phyloP scores from a whole-genome alignment of 2,888 invertebrate genomes.

The Salpingus planirostris region DNA sequence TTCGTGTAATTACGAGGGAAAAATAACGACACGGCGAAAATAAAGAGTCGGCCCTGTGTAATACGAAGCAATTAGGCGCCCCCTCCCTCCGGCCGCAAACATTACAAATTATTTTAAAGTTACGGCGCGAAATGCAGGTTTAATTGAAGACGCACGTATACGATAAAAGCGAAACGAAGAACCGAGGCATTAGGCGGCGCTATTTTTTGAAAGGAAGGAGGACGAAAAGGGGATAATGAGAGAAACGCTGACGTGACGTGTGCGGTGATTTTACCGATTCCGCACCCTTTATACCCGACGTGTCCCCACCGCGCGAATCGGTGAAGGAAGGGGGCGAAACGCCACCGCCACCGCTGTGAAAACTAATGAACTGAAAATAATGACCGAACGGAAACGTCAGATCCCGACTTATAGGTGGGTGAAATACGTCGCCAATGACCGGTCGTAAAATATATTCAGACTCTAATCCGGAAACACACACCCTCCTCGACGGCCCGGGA shows the following conservation, averaged over 20 bases:
- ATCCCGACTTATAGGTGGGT: too few relatives aligned
- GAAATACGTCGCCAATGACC: too few relatives aligned
- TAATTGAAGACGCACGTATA: constrained; percentile 17
- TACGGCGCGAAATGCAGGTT: constrained; percentile 13
- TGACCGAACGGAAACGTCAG: constrained; percentile 9
- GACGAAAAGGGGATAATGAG: constrained; percentile 20
- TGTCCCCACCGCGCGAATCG: too few relatives aligned
- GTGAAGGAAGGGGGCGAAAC: constrained; percentile 1
- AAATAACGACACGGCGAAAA: background rate
- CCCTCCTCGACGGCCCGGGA: too few relatives aligned
- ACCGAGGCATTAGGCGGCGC: constrained; percentile 20
- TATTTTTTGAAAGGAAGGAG: constrained; percentile 11
- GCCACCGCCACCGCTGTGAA: too few relatives aligned
- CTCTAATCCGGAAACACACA: too few relatives aligned
- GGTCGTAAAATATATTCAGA: too few relatives aligned
- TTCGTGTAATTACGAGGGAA: too few relatives aligned
- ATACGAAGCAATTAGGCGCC: background rate
- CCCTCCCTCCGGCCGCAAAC: constrained; percentile 4
- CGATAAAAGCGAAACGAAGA: constrained; percentile 21
- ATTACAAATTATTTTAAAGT: constrained; percentile 15
- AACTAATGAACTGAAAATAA: constrained; percentile 13
- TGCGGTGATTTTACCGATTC: constrained; percentile 10
- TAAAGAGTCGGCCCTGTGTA: background rate
- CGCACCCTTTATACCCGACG: too few relatives aligned
- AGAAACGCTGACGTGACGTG: constrained; percentile 24